These are phyloP conservation scores for Serinus canaria DNA, from an alignment of 2,113 vertebrate species.

Conservation along the genomic window DNA sequence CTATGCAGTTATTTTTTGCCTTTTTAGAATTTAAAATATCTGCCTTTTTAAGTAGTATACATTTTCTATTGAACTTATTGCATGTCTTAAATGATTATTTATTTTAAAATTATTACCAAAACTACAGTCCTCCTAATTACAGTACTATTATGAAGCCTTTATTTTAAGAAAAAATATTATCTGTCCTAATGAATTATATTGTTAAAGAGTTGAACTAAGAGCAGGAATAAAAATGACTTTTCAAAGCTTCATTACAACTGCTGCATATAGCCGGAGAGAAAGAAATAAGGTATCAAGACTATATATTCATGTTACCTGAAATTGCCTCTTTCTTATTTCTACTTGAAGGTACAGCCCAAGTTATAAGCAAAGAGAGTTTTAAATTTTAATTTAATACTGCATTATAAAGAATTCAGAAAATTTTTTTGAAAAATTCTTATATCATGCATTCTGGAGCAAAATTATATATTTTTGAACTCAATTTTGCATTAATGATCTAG, in stretches of 20 bases:
- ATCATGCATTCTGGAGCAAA: background rate
- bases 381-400: background rate
- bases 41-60: background rate
- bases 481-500: background rate
- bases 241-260: background rate
- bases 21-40: background rate
- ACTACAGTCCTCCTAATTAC: background rate
- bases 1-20: conserved; percentile 34
- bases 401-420: background rate
- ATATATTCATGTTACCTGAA: background rate
- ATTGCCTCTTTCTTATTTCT: background rate
- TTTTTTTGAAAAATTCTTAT: background rate
- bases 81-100: background rate
- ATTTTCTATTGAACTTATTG: background rate
- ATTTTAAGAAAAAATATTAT: background rate
- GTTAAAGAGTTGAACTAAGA: background rate
- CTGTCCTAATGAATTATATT: background rate
- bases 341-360: background rate
- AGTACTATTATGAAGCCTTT: background rate
- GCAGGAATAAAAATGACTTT: background rate
- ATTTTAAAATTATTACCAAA: background rate
- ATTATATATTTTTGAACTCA: background rate
- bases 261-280: background rate
- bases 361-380: background rate
- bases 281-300: background rate